Evolutionary conservation across 2,113 vertebrate species (phyloP).

Genomic region (Jaculus jaculus): DNA sequence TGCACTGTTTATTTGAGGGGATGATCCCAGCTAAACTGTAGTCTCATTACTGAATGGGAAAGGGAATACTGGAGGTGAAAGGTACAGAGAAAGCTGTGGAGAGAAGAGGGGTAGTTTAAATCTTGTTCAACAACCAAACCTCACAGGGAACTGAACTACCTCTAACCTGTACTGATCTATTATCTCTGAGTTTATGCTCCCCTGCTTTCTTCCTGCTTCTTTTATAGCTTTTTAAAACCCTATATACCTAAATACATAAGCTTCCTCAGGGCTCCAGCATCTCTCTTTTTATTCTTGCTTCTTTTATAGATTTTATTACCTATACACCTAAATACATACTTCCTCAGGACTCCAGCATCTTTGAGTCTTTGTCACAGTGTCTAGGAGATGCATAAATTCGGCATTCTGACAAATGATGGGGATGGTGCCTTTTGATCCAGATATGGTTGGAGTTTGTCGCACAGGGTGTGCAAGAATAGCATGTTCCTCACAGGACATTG

Average conservation of each 20-base stretch:
- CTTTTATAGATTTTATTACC: background rate
- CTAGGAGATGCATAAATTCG: background rate
- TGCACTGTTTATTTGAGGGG: background rate
- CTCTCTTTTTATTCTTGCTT: background rate
- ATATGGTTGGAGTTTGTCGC: background rate
- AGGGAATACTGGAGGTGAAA: background rate
- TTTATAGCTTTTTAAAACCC: background rate
- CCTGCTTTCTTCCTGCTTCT: constrained; percentile 10
- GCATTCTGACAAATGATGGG: background rate
- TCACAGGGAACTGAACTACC: background rate
- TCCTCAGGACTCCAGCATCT: background rate
- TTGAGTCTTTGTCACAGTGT: background rate
- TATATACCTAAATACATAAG: background rate
- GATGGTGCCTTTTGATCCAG: background rate
- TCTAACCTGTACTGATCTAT: background rate
- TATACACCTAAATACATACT: background rate
- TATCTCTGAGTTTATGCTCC: background rate
- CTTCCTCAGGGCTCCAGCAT: background rate
- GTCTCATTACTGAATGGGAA: background rate
- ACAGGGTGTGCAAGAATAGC: background rate
- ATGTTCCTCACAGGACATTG: background rate
- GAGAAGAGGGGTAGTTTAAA: background rate
- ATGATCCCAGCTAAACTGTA: background rate
- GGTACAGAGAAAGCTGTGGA: background rate
- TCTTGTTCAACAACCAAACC: background rate